phyloP scores from a whole-genome alignment of 2,888 invertebrate species.

The Nymphalis polychloros region DNA sequence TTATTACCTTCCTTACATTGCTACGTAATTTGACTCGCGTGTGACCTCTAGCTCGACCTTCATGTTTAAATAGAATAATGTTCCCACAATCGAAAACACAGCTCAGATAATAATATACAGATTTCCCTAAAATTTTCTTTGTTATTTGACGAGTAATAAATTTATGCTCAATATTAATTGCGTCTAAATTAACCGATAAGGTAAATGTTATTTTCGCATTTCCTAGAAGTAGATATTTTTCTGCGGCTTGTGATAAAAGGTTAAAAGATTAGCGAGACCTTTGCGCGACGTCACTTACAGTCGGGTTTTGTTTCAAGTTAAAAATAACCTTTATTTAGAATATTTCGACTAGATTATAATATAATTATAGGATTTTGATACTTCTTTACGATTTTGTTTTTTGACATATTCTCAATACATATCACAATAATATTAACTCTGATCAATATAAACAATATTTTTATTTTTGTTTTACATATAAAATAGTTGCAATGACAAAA shows the following conservation, averaged over 20 bases:
- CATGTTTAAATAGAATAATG: constrained; percentile 40
- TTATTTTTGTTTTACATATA: too few relatives aligned
- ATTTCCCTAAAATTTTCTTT: too few relatives aligned
- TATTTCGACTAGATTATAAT: not conserved
- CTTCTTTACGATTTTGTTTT: too few relatives aligned
- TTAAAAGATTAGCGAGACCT: not conserved
- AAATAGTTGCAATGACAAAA: too few relatives aligned
- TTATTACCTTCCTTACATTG: constrained; percentile 31
- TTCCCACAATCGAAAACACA: constrained; percentile 22
- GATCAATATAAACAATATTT: too few relatives aligned
- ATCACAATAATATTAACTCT: too few relatives aligned
- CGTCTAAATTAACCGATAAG: not conserved
- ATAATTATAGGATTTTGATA: too few relatives aligned
- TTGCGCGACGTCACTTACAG: not conserved
- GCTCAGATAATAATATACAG: constrained; percentile 3
- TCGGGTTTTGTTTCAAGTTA: not conserved
- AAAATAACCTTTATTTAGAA: not conserved
- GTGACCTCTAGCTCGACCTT: constrained; percentile 37
- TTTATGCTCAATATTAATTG: not conserved
- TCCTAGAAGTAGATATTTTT: constrained; percentile 5
- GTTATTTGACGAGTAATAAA: not conserved
- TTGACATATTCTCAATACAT: too few relatives aligned
- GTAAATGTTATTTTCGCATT: not conserved
- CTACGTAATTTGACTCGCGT: constrained; percentile 29
- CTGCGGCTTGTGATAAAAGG: constrained; percentile 24